phyloP scores from a whole-genome alignment of 35 echinoderm and acorn worm species.

The Holothuria glaberrima region DNA sequence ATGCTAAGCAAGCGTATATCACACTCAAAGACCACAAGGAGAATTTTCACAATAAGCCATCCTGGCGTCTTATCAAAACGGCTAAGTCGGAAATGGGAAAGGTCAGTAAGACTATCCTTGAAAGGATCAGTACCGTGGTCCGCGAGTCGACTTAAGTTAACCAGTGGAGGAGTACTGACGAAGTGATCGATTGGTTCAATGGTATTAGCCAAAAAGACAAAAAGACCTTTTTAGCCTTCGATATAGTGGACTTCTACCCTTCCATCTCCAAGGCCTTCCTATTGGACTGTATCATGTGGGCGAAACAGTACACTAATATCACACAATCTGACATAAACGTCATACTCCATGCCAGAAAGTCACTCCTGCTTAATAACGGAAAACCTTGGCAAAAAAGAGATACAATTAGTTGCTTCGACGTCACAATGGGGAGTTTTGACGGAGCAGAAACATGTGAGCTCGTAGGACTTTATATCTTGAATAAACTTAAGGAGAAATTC shows the following conservation, averaged over 20 bases:
- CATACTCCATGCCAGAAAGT: conserved; percentile 9
- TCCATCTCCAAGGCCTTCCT: too few species aligned
- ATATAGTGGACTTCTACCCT: too few species aligned
- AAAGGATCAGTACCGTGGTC: neutral
- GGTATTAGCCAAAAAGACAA: too few species aligned
- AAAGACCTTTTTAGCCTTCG: too few species aligned
- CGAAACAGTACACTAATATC: too few species aligned
- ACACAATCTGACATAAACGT: neutral
- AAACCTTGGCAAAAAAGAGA: neutral
- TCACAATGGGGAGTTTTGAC: neutral
- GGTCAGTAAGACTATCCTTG: conserved; percentile 18
- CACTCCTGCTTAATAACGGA: neutral
- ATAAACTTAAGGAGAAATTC: neutral
- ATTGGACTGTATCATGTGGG: too few species aligned
- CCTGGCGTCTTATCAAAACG: conserved; percentile 20
- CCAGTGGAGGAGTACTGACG: conserved; percentile 16
- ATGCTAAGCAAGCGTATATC: neutral
- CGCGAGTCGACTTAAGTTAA: neutral
- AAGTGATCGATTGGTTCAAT: conserved; percentile 19
- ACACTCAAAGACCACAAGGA: conserved; percentile 47
- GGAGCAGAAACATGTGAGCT: neutral
- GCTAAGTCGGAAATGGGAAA: conserved; percentile 17
- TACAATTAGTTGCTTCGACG: neutral
- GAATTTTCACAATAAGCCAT: conserved; percentile 38
- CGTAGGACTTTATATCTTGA: neutral